Conservation (phyloP, 1,140 invertebrate genomes). For the Solen grandis region DNA sequence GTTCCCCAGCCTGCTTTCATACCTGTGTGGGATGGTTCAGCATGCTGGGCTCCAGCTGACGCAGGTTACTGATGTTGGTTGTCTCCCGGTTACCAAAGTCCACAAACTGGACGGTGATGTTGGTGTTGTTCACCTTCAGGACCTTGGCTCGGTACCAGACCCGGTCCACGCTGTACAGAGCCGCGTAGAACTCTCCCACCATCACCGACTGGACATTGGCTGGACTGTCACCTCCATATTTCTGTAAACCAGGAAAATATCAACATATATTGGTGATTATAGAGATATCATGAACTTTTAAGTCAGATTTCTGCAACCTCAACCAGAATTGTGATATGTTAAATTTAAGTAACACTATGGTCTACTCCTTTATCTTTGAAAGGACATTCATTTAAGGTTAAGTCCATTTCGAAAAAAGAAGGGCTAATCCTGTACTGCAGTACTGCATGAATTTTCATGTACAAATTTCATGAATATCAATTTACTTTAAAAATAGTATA, state of each 20-base stretch:
- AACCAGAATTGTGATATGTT: neutral
- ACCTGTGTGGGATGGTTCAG: slow-evolving; percentile 37
- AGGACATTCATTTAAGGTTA: no score
- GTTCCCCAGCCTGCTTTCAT: no score
- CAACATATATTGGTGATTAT: neutral
- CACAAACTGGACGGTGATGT: slow-evolving; percentile 21
- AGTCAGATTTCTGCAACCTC: neutral
- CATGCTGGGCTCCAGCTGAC: slow-evolving; percentile 7
- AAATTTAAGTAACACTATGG: neutral
- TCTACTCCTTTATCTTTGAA: no score
- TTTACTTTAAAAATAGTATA: neutral
- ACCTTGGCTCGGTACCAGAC: slow-evolving; percentile 50
- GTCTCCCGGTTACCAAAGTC: slow-evolving; percentile 51
- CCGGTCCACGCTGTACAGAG: slow-evolving; percentile 15
- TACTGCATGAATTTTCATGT: no score
- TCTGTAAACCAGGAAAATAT: slow-evolving; percentile 15
- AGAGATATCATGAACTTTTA: neutral
- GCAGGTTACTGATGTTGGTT: neutral
- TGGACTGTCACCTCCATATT: neutral
- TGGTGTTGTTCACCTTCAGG: neutral
- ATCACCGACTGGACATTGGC: slow-evolving; percentile 28
- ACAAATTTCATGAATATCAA: no score
- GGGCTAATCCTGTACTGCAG: no score
- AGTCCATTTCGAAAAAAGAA: no score
- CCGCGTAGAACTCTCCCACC: slow-evolving; percentile 39